Percentiles rank a stretch among this genome's conserved stretches.
phyloP scores from a whole-genome alignment of 1,140 invertebrate genomes.

The Atta colombica region DNA sequence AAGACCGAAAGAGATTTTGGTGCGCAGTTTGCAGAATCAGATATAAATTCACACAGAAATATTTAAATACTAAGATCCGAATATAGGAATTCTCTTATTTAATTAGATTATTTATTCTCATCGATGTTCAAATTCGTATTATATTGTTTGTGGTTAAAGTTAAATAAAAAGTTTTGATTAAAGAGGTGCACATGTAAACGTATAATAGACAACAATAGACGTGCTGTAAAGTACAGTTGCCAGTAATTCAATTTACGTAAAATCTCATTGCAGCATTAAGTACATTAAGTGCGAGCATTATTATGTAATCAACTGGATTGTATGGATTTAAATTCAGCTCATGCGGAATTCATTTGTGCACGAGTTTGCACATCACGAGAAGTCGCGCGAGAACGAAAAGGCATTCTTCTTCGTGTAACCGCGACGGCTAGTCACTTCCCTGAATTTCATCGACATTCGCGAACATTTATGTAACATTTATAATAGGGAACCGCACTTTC shows the following conservation, averaged over 20 bases:
- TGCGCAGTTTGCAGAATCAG: too few relatives aligned
- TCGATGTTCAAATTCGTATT: too few relatives aligned
- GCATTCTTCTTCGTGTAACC: constrained; percentile 38
- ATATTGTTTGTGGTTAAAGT: background rate
- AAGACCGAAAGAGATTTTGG: too few relatives aligned
- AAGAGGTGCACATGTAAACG: background rate
- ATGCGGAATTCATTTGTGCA: constrained; percentile 46
- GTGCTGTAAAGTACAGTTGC: background rate
- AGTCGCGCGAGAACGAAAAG: constrained; percentile 36
- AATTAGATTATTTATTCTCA: too few relatives aligned
- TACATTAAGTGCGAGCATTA: constrained; percentile 20
- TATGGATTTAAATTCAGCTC: constrained; percentile 41
- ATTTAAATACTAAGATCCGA: too few relatives aligned
- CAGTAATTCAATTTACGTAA: constrained; percentile 9
- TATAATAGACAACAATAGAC: constrained; percentile 7
- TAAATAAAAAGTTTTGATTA: constrained; percentile 15
- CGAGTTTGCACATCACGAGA: constrained; percentile 18
- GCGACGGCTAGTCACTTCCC: constrained; percentile 29
- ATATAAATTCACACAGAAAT: too few relatives aligned
- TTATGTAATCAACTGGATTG: constrained; percentile 62
- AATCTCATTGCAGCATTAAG: background rate
- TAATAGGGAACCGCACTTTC: constrained; percentile 16
- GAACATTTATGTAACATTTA: constrained; percentile 30
- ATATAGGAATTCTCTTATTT: too few relatives aligned
- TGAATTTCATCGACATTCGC: constrained; percentile 52